Evolutionary conservation across 2,888 invertebrate genomes (phyloP), one percentile per base, ranked within the genome.

Genomic region (Julus scanicus): DNA sequence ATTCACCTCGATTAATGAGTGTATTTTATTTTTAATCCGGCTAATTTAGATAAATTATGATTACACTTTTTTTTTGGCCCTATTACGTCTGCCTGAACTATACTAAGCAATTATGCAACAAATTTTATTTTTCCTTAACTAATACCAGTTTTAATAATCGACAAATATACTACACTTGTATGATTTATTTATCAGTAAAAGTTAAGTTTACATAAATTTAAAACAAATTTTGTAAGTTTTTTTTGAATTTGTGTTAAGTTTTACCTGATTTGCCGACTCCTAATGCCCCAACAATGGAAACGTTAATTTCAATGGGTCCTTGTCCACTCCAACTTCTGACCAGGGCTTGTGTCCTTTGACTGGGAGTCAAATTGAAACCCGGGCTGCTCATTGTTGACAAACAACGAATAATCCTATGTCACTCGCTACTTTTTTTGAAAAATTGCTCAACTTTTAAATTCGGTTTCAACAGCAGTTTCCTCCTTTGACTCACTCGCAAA

Each of bases 251-350:
- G 80, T 53, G 80, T 53, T 86, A 13, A 39, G n/a, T 85, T 39
- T 88, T 87, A 89, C 89, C 89, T 87, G 89, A 88, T 88, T 88
- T 89, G 37, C 88, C 89, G 84, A 89, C 88, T 86, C 89, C 89
- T 37, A 89, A 86, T 37, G 87, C 89, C 20, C 89, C 89, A 29
- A 89, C 89, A 37, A 89, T 83, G 63, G 89, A 89, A n/a, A 89
- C 84, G 87, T 89, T 89, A 20, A 89, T 87, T 89, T 89, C 89
- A 83, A 48, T 89, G 57, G 89, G 44, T 37, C 87, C 88, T 48
- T 86, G 88, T n/a, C 88, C 88, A 53, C 84, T 88, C 84, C 84
- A 84, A 53, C 39, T 44, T 37, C 40, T 37, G 29, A 88, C 84
- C 53, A 84, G 8, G n/a, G 48, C 37, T 20, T 84, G 49, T 2